phyloP scores from a whole-genome alignment of 1,140 invertebrate genomes.

The Drosophila tropicalis region DNA sequence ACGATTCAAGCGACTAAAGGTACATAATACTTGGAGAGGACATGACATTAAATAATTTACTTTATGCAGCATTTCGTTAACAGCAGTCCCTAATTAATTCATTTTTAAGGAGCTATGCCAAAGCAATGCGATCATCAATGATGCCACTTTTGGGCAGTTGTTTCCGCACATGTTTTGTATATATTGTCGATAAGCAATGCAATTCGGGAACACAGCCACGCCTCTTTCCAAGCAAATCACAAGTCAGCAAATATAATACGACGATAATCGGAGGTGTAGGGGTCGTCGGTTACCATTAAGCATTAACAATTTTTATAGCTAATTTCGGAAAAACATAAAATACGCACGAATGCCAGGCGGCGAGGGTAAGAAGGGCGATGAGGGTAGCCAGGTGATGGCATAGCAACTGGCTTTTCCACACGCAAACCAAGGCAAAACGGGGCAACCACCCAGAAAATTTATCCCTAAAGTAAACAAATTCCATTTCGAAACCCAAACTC shows the following conservation, averaged over 20 bases:
- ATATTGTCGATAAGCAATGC: background rate
- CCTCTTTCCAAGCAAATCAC: conserved; percentile 8
- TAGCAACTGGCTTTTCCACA: background rate
- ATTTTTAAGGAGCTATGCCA: too few relatives aligned
- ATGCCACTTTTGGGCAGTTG: too few relatives aligned
- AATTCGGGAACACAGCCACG: conserved; percentile 3
- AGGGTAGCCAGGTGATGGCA: too few relatives aligned
- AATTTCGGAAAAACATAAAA: conserved; percentile 72
- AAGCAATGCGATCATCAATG: too few relatives aligned
- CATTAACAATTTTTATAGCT: conserved; percentile 77
- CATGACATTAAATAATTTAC: too few relatives aligned
- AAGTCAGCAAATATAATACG: conserved; percentile 14
- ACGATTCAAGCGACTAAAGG: too few relatives aligned
- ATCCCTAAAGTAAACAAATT: conserved; percentile 12
- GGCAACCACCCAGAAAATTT: background rate
- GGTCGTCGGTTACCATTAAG: conserved; percentile 41
- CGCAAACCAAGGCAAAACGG: background rate
- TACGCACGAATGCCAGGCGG: conserved; percentile 60
- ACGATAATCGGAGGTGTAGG: conserved; percentile 1
- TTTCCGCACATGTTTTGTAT: background rate
- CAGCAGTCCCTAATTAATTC: too few relatives aligned
- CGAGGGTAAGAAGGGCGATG: too few relatives aligned
- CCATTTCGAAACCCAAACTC: conserved; percentile 37
- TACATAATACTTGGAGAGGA: too few relatives aligned
- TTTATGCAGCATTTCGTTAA: too few relatives aligned